Evolutionary conservation across 2,888 invertebrate species (phyloP).

Genomic region (Drosophila basisetae): DNA sequence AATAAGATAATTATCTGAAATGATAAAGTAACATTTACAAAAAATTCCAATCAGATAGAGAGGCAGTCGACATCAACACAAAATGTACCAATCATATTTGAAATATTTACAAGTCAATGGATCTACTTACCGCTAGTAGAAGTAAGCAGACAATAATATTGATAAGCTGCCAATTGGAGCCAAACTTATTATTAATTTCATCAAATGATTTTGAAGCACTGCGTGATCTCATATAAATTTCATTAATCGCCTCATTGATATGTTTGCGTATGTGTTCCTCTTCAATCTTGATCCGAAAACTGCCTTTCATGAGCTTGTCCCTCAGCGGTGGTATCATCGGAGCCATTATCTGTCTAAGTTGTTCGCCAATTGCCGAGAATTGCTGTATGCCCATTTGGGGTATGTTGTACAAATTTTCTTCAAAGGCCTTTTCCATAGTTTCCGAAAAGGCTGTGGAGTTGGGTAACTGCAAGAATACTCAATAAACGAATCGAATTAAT

Average conservation of each 20-base stretch:
- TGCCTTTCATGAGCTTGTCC: not conserved
- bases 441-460: constrained; percentile 25
- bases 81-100: not conserved
- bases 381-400: not conserved
- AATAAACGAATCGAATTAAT: not conserved
- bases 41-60: not conserved
- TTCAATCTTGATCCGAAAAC: not conserved
- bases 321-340: constrained; percentile 14
- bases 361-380: not conserved
- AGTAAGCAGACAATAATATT: constrained; percentile 90
- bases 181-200: constrained; percentile 21
- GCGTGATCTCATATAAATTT: constrained; percentile 9
- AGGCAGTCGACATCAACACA: not conserved
- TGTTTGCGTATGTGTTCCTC: not conserved
- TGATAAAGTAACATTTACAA: too few species aligned
- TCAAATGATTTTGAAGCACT: constrained; percentile 15
- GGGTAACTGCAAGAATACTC: constrained; percentile 22
- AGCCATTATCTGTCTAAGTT: not conserved
- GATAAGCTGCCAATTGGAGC: not conserved
- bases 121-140: constrained; percentile 87
- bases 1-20: constrained; percentile 21
- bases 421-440: constrained; percentile 4
- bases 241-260: constrained; percentile 13
- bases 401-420: constrained; percentile 8
- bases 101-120: not conserved